A percentile compares a stretch with the other conserved stretches of the same genome.
Conservation (phyloP, 2,797 vertebrate genomes). For the Pangasius krempfi region DNA sequence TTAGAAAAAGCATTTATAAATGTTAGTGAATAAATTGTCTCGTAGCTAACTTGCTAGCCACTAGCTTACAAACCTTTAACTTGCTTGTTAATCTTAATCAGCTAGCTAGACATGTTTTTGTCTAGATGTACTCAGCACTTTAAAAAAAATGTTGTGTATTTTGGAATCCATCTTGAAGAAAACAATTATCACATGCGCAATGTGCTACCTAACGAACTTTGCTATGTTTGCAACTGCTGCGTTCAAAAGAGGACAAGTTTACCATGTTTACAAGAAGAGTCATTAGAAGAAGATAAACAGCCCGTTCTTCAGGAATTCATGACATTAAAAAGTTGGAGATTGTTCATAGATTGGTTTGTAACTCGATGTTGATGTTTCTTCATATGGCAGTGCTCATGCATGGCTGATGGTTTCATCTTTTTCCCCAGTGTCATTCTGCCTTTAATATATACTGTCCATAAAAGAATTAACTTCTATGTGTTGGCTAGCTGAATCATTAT, state of each 20-base stretch:
- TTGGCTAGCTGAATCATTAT: neutral
- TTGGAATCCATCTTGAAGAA: neutral
- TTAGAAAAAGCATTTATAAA: neutral
- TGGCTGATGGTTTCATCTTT: neutral
- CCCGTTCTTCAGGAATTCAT: neutral
- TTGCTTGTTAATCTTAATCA: neutral
- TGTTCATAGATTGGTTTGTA: conserved; percentile 1
- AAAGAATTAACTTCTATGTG: neutral
- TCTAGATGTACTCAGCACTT: neutral
- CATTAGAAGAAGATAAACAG: conserved; percentile 2
- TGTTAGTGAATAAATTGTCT: neutral
- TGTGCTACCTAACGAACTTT: neutral
- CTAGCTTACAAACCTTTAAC: neutral
- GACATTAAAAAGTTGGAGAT: neutral
- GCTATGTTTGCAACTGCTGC: neutral
- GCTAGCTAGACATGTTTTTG: neutral
- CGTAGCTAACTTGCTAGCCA: neutral
- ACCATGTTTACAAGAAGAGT: conserved; percentile 2
- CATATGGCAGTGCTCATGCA: neutral
- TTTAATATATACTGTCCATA: neutral
- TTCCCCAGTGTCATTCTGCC: neutral
- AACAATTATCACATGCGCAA: neutral
- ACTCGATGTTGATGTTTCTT: neutral
- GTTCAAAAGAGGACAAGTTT: neutral
- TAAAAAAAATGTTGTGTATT: neutral